A percentile compares a stretch with the other conserved stretches of the same genome.
These are phyloP conservation scores for Terrapene triunguis DNA, from an alignment of 2,113 vertebrate species.

Conservation along the genomic window DNA sequence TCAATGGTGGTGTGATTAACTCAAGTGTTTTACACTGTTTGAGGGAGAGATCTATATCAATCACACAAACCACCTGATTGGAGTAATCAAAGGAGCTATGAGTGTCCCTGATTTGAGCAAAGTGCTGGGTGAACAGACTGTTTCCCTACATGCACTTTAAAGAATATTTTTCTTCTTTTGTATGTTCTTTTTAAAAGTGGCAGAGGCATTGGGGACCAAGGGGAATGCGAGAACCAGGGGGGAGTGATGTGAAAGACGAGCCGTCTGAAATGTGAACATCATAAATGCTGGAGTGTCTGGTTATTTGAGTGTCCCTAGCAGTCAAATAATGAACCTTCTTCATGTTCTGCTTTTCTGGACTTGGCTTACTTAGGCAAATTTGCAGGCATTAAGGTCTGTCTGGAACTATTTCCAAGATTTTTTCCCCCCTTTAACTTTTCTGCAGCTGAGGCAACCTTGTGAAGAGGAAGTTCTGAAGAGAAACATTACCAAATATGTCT, in stretches of 20 bases:
- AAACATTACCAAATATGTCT: conserved; percentile 86
- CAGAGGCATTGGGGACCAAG: conserved; percentile 55
- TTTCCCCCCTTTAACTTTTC: conserved; percentile 80
- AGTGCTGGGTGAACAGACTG: conserved; percentile 12
- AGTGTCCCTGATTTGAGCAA: conserved; percentile 20
- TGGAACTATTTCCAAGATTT: conserved; percentile 85
- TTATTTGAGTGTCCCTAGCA: conserved; percentile 79
- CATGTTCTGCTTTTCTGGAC: conserved; percentile 81
- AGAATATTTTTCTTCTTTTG: conserved; percentile 72
- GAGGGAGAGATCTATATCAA: background rate
- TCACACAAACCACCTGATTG: conserved; percentile 19
- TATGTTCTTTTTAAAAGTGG: conserved; percentile 72
- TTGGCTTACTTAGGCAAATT: conserved; percentile 82
- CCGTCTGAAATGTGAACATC: conserved; percentile 74
- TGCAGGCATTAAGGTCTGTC: conserved; percentile 85
- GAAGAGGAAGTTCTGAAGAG: conserved; percentile 77
- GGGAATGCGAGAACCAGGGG: conserved; percentile 51
- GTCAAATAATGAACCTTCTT: conserved; percentile 82
- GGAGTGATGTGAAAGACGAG: conserved; percentile 69
- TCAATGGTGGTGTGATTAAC: background rate
- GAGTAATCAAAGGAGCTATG: conserved; percentile 47
- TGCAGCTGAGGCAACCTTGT: conserved; percentile 80
- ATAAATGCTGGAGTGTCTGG: conserved; percentile 79
- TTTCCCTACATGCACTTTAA: conserved; percentile 62
- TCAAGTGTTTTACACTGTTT: background rate